A percentile compares a stretch with the other conserved stretches of the same genome.
Evolutionary conservation across 2,797 vertebrate genomes (phyloP).

Genomic region (Brachyalestes nurse): DNA sequence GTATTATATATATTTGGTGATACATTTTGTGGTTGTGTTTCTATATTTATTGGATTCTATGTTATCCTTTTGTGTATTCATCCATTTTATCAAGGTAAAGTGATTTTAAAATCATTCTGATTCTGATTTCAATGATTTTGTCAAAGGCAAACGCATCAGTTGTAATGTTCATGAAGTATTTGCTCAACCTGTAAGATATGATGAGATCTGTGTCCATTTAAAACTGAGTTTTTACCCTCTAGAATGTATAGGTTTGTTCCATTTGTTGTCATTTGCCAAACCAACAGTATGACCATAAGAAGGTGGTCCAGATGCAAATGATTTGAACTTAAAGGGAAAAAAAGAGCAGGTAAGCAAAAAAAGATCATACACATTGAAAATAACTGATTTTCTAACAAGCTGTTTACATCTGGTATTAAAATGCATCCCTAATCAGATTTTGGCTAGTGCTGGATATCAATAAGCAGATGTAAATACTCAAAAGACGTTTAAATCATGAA

Average conservation of each 20-base stretch:
- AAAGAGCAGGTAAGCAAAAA: neutral
- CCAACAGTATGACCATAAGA: too few species aligned
- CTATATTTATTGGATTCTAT: too few species aligned
- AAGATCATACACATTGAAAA: neutral
- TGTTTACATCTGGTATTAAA: neutral
- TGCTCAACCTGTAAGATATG: too few species aligned
- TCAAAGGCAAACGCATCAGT: too few species aligned
- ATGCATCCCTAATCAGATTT: slow-evolving; percentile 8
- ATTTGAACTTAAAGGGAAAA: neutral
- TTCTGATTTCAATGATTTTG: too few species aligned
- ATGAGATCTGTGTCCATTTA: neutral
- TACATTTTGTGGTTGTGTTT: too few species aligned
- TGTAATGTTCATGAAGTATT: too few species aligned
- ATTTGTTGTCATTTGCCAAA: neutral
- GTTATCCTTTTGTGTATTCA: too few species aligned
- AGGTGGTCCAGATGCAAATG: neutral
- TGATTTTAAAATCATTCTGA: too few species aligned
- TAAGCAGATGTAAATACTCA: neutral
- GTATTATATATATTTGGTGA: too few species aligned
- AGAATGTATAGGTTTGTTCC: neutral
- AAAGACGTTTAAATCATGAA: neutral
- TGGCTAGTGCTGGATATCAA: neutral
- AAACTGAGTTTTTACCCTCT: neutral
- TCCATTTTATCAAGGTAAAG: too few species aligned
- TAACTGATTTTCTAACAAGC: slow-evolving; percentile 13